These are phyloP conservation scores for Xenus cinereus DNA, from an alignment of 2,113 vertebrate species.

Conservation along the genomic window DNA sequence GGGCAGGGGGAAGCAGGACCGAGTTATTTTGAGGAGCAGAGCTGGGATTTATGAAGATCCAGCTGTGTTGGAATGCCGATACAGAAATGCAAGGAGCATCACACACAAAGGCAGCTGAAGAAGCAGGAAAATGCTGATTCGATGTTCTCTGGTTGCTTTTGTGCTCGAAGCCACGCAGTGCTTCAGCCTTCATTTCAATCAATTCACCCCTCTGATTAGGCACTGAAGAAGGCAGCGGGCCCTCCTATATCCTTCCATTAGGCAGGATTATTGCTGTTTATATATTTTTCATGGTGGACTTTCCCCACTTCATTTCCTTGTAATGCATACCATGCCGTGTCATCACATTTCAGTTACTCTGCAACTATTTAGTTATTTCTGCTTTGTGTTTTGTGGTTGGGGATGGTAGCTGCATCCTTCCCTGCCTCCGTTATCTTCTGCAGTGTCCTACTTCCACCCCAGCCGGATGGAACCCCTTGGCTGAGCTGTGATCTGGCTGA, in stretches of 20 bases:
- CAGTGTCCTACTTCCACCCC: not conserved
- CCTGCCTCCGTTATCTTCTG: accelerated
- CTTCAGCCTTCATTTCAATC: not conserved
- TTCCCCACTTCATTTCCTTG: accelerated
- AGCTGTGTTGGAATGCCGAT: not conserved
- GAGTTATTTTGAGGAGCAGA: not conserved
- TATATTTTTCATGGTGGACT: not conserved
- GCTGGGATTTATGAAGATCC: not conserved
- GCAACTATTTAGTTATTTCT: not conserved
- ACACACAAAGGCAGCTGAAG: not conserved
- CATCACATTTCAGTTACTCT: not conserved
- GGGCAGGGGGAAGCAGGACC: not conserved
- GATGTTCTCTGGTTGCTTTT: not conserved
- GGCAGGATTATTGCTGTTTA: not conserved
- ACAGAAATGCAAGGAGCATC: not conserved
- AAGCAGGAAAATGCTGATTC: not conserved
- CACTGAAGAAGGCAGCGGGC: not conserved
- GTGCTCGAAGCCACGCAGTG: not conserved
- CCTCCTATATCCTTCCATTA: not conserved
- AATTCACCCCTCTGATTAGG: not conserved
- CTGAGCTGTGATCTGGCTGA: not conserved
- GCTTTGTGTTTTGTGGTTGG: not conserved
- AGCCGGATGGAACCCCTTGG: accelerated
- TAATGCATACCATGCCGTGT: accelerated
- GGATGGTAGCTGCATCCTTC: not conserved